These are phyloP conservation scores for Penaeus chinensis DNA, from an alignment of 1,140 invertebrate genomes.

Conservation along the genomic window DNA sequence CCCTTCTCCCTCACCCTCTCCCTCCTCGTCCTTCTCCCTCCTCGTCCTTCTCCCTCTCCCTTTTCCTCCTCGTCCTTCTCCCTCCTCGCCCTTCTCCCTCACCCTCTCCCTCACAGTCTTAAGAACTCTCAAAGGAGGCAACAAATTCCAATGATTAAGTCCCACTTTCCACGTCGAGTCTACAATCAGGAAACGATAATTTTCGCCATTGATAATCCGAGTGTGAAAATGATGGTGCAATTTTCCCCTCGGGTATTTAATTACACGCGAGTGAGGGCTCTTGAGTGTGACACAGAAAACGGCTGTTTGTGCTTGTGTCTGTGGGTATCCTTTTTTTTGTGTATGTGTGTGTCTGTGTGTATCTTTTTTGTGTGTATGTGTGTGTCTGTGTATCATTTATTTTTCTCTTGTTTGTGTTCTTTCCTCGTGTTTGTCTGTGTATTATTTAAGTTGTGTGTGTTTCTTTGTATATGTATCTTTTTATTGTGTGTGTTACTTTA, in stretches of 20 bases:
- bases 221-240: slow-evolving; percentile 51
- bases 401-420: too few species aligned
- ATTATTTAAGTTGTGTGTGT: too few species aligned
- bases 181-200: slow-evolving; percentile 49
- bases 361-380: too few species aligned
- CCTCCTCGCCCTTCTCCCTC: neutral
- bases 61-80: neutral
- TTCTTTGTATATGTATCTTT: too few species aligned
- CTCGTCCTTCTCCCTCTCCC: too few species aligned
- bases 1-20: too few species aligned
- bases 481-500: too few species aligned
- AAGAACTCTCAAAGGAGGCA: neutral
- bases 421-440: too few species aligned
- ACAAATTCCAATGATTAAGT: slow-evolving; percentile 35
- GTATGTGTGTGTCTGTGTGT: neutral
- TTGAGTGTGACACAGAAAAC: slow-evolving; percentile 1
- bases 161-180: slow-evolving; percentile 34
- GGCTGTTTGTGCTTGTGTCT: neutral
- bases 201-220: slow-evolving; percentile 45
- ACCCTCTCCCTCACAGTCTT: neutral
- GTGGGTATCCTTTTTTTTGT: neutral
- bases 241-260: slow-evolving; percentile 23
- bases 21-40: too few species aligned
- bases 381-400: too few species aligned
- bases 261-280: slow-evolving; percentile 23